Conservation (phyloP, 1,140 invertebrate genomes). For the Ericerus pela region DNA sequence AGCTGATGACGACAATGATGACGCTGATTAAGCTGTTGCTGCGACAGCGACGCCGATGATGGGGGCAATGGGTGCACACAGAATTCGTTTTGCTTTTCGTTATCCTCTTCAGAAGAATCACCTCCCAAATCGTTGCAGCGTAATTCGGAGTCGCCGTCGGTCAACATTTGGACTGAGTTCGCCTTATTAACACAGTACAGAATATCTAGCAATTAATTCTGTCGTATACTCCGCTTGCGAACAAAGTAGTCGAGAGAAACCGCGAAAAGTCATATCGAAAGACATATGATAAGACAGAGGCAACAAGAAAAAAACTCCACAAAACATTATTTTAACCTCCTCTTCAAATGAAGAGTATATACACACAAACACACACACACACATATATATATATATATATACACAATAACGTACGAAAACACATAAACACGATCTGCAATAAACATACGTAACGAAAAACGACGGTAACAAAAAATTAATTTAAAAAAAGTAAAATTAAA, state of each 20-base stretch:
- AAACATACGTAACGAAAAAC: too few species aligned
- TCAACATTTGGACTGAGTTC: background rate
- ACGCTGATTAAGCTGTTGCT: too few species aligned
- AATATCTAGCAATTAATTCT: background rate
- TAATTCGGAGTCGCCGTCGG: background rate
- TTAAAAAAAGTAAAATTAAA: too few species aligned
- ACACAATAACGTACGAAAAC: too few species aligned
- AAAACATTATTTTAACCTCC: too few species aligned
- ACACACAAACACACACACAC: too few species aligned
- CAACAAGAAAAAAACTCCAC: conserved; percentile 1
- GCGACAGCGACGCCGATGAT: background rate
- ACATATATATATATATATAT: too few species aligned
- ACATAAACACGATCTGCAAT: too few species aligned
- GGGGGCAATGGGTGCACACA: background rate
- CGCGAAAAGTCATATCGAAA: background rate
- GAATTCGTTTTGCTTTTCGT: conserved; percentile 2
- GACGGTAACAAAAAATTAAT: too few species aligned
- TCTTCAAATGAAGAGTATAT: too few species aligned
- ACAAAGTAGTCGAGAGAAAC: background rate
- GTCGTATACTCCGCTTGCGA: background rate
- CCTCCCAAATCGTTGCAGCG: background rate
- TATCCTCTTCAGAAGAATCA: conserved; percentile 3
- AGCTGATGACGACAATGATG: too few species aligned
- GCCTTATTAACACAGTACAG: too few species aligned
- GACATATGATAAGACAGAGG: background rate